Percentiles rank a stretch among this genome's conserved stretches.
These are phyloP conservation scores for Pampus argenteus DNA, from an alignment of 2,797 vertebrate genomes.

Conservation along the genomic window DNA sequence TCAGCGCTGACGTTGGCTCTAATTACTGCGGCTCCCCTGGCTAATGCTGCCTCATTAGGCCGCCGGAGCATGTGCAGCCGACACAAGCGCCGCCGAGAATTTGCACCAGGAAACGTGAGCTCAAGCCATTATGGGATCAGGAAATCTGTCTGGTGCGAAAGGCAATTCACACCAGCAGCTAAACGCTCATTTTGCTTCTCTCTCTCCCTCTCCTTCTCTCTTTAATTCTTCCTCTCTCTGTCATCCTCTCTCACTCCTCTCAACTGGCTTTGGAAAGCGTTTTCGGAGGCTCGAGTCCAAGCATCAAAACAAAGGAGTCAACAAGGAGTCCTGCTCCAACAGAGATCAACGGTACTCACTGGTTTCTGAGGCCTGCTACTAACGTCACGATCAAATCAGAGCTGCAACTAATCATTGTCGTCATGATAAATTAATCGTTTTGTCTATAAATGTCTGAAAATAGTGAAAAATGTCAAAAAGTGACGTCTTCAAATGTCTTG, in stretches of 20 bases:
- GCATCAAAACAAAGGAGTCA: conserved; percentile 65
- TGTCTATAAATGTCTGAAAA: too few species aligned
- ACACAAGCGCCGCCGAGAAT: conserved; percentile 87
- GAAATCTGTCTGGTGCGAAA: conserved; percentile 89
- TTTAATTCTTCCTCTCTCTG: conserved; percentile 35
- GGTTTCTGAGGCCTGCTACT: background rate
- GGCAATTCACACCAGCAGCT: conserved; percentile 89
- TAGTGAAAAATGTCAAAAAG: too few species aligned
- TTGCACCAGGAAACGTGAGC: conserved; percentile 85
- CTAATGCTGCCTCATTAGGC: conserved; percentile 89
- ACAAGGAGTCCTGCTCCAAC: conserved; percentile 42
- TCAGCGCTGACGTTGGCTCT: conserved; percentile 86
- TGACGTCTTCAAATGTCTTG: too few species aligned
- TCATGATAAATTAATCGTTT: too few species aligned
- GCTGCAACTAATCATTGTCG: too few species aligned
- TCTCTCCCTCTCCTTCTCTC: conserved; percentile 55
- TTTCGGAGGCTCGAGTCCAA: conserved; percentile 46
- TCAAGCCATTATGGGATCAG: conserved; percentile 87
- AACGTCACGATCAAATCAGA: background rate
- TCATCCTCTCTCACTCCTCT: conserved; percentile 42
- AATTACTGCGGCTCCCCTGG: conserved; percentile 87
- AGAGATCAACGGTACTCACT: background rate
- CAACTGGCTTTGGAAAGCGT: conserved; percentile 22
- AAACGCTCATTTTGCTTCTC: conserved; percentile 89
- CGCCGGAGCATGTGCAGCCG: conserved; percentile 88